Percentiles rank a stretch among this genome's conserved stretches.
Conservation (phyloP, 2,113 vertebrate genomes). For the Castor canadensis region DNA sequence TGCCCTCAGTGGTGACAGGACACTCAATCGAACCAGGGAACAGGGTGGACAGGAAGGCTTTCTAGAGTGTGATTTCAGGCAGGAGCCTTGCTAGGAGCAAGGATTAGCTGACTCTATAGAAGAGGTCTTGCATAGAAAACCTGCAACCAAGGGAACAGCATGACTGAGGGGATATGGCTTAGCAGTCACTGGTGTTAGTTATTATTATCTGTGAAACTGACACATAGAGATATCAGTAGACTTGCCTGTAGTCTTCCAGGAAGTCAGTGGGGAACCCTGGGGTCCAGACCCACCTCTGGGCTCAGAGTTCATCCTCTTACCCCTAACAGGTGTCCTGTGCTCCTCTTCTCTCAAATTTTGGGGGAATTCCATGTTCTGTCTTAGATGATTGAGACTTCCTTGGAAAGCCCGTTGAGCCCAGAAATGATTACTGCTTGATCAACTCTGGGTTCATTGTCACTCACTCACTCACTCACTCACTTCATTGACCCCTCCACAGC, state of each 20-base stretch:
- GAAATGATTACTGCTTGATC: background rate
- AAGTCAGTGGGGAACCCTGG: background rate
- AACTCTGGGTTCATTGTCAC: fast-evolving
- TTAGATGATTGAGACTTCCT: background rate
- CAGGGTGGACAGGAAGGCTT: background rate
- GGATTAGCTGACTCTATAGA: fast-evolving
- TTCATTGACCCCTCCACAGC: background rate
- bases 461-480: fast-evolving
- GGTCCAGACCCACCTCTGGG: background rate
- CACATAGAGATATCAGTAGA: fast-evolving
- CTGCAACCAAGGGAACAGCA: background rate
- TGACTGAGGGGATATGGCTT: background rate
- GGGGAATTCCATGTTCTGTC: background rate
- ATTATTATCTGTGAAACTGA: background rate
- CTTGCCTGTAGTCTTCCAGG: no score
- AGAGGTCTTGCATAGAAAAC: background rate
- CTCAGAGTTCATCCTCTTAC: background rate
- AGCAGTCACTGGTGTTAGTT: background rate
- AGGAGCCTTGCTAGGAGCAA: background rate
- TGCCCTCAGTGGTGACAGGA: background rate
- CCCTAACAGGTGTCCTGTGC: fast-evolving
- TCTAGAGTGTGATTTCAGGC: fast-evolving
- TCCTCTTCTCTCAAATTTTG: background rate
- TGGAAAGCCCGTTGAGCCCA: background rate
- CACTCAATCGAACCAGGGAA: fast-evolving